phyloP scores from a whole-genome alignment of 2,888 invertebrate genomes.

The Macrosiphum euphorbiae region DNA sequence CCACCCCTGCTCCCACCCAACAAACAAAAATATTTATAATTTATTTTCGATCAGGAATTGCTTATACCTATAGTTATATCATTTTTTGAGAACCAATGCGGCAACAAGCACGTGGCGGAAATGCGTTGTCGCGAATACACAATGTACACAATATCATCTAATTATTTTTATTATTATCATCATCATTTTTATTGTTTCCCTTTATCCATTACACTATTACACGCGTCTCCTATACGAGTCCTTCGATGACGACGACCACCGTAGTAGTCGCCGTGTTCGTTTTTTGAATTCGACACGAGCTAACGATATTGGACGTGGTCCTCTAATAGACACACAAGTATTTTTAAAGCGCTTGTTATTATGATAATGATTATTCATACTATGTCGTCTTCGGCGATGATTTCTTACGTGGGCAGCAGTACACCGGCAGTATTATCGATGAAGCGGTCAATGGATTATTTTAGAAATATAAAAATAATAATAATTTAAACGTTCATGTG shows the following conservation, averaged over 20 bases:
- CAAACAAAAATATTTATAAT: background rate
- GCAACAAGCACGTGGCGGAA: slow-evolving; percentile 25
- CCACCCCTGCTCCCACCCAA: background rate
- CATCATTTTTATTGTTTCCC: background rate
- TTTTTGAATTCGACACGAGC: slow-evolving; percentile 27
- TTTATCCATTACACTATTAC: background rate
- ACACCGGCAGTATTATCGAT: background rate
- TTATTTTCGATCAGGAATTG: background rate
- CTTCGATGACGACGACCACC: background rate
- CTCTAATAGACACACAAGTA: background rate
- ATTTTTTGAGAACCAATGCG: background rate
- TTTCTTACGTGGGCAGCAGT: background rate
- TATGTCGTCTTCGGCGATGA: background rate
- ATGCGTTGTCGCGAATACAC: slow-evolving; percentile 43
- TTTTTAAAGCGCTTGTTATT: background rate
- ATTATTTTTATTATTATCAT: background rate
- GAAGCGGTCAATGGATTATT: background rate
- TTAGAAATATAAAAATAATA: background rate
- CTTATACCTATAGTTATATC: background rate
- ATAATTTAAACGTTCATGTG: background rate
- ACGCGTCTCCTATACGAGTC: background rate
- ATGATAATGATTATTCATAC: background rate
- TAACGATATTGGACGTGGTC: slow-evolving; percentile 15
- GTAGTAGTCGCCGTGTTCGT: background rate
- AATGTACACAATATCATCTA: slow-evolving; percentile 26